Evolutionary conservation across 2,797 vertebrate species (phyloP), one percentile per base, ranked within the genome.

Genomic region (Ibycter americanus): DNA sequence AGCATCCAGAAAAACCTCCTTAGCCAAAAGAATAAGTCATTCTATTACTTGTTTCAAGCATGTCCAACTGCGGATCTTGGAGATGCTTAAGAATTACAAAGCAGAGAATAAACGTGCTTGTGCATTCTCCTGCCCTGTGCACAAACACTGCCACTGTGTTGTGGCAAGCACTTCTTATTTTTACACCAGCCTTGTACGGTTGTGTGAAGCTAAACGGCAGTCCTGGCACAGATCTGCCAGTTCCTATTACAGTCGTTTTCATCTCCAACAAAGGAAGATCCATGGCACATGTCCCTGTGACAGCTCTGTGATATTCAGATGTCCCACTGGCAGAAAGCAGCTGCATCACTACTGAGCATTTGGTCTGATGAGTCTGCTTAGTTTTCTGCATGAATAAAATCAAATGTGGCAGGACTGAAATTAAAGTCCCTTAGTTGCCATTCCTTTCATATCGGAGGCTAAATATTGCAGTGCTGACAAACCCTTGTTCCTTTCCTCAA

Each of bases 151-250:
- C 10, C 19, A 81, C 36, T 74, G n/a, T 82, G 68, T 65, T 83
- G 65, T 83, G 49, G 49, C 54, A 81, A 90, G 44, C 22, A 36
- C 56, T 86, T 81, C 34, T 52, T 74, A 63, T 42, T 91, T 88
- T 83, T 86, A 42, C 61, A 74, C 49, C 52, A 74, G 65, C 23
- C 31, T 86, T 65, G 21, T 29, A 44, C 3, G 25, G 9, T 54
- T 70, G 56, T 71, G 32, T 65, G 90, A 82, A 73, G 29, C 25
- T 65, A 3, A 90, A 96, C 32, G 31, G 38, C 54, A 62, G 46
- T 44, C 54, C 81, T 95, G 85, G 76, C 95, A 91, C 68, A 83
- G 79, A 94, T 86, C 88, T 95, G 93, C 85, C 83, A 47, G 44
- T 58, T 83, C 72, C 90, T 85, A 61, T 92, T 86, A 86, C 3